phyloP scores from a whole-genome alignment of 2,113 vertebrate genomes.

The Platanista minor region DNA sequence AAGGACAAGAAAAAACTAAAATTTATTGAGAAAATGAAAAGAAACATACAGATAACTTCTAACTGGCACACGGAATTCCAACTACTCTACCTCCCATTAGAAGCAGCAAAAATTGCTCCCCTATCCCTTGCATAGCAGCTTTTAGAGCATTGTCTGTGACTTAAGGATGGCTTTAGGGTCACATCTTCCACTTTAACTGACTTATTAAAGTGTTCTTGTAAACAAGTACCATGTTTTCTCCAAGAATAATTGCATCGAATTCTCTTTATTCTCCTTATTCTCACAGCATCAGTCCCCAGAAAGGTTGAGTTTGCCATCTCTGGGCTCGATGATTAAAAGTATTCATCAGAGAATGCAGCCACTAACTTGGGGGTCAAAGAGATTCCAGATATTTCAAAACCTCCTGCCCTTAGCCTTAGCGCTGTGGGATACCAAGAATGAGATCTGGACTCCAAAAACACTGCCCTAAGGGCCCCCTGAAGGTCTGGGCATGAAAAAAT shows the following conservation, averaged over 20 bases:
- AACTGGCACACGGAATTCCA: background rate
- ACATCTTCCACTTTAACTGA: background rate
- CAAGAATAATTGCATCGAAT: background rate
- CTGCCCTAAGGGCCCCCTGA: background rate
- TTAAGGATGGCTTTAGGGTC: background rate
- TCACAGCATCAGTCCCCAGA: background rate
- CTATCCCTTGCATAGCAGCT: background rate
- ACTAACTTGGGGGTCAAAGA: background rate
- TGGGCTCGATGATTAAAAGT: background rate
- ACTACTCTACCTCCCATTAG: background rate
- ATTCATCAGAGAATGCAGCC: background rate
- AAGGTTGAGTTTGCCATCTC: background rate
- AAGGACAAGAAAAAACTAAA: background rate
- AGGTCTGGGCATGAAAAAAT: slow-evolving; percentile 43
- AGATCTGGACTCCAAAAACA: background rate
- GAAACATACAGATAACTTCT: background rate
- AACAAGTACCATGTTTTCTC: background rate
- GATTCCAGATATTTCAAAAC: background rate
- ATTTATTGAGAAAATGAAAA: background rate
- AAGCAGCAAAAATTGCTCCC: background rate
- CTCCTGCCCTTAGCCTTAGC: background rate
- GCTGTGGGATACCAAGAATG: background rate
- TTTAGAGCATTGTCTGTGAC: background rate
- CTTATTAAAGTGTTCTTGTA: background rate
- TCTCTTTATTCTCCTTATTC: background rate